A percentile compares a stretch with the other conserved stretches of the same genome.
Evolutionary conservation across 37 sponge, comb jelly and placozoan species (phyloP).

Genomic region (Geodia barretti): DNA sequence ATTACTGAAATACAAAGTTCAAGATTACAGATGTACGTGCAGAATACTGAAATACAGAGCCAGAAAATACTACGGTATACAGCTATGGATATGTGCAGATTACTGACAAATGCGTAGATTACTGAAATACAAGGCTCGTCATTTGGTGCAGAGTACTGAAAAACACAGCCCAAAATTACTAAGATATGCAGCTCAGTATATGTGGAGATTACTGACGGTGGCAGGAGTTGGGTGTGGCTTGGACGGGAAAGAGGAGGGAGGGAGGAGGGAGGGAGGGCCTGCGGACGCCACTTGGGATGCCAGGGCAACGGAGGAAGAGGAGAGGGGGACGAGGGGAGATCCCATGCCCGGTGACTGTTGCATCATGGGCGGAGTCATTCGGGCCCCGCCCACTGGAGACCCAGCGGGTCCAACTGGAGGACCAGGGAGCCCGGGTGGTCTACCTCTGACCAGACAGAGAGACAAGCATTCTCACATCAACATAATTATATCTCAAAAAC

Average conservation of each 20-base stretch:
- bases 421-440: not conserved
- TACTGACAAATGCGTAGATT: too few species aligned
- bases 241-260: not conserved
- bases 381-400: too few species aligned
- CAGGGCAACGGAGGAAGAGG: not conserved
- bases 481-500: not conserved
- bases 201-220: not conserved
- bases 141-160: too few species aligned
- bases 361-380: not conserved
- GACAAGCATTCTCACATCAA: not conserved
- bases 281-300: not conserved
- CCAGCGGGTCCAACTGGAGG: not conserved
- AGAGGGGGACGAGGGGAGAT: not conserved
- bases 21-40: too few species aligned
- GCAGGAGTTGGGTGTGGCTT: not conserved
- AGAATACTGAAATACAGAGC: too few species aligned
- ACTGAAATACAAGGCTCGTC: too few species aligned
- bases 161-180: not conserved
- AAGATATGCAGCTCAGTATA: not conserved
- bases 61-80: too few species aligned
- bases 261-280: constrained; percentile 1
- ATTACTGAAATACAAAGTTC: too few species aligned
- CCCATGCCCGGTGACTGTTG: not conserved
- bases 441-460: constrained; percentile 3
- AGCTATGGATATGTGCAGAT: too few species aligned